These are phyloP conservation scores for Orthonyx spaldingii DNA, from an alignment of 2,113 vertebrate genomes.

Conservation along the genomic window DNA sequence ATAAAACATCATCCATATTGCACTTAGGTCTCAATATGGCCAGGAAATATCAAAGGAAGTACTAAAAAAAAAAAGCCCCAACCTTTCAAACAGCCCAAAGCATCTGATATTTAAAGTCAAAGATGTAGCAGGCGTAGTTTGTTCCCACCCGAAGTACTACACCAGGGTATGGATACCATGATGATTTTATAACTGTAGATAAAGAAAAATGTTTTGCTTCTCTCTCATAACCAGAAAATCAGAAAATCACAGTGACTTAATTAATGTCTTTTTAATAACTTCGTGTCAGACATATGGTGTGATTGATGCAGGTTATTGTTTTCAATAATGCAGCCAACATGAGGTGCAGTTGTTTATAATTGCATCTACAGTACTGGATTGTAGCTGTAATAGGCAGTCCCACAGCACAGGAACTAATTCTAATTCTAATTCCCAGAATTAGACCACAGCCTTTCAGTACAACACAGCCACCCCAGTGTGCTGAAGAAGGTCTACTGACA, in stretches of 20 bases:
- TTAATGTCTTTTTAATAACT: neutral
- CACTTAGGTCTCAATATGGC: neutral
- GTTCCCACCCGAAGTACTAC: neutral
- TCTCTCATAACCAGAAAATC: neutral
- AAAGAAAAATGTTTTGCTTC: neutral
- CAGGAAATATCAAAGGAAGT: neutral
- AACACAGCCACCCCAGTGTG: neutral
- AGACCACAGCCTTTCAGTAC: neutral
- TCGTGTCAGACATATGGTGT: neutral
- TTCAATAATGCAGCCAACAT: neutral
- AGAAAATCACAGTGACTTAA: neutral
- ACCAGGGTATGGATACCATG: neutral
- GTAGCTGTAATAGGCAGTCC: neutral
- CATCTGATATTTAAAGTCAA: neutral
- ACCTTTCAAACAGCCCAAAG: neutral
- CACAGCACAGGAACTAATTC: neutral
- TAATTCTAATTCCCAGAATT: neutral
- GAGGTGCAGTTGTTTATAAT: neutral
- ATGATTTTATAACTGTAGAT: neutral
- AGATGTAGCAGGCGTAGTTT: neutral
- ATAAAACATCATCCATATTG: neutral
- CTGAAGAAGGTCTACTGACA: neutral
- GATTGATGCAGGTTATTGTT: neutral
- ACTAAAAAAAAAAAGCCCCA: neutral
- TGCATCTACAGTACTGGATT: neutral